Conservation (phyloP, 1,140 invertebrate genomes). For the Coptotermes formosanus region DNA sequence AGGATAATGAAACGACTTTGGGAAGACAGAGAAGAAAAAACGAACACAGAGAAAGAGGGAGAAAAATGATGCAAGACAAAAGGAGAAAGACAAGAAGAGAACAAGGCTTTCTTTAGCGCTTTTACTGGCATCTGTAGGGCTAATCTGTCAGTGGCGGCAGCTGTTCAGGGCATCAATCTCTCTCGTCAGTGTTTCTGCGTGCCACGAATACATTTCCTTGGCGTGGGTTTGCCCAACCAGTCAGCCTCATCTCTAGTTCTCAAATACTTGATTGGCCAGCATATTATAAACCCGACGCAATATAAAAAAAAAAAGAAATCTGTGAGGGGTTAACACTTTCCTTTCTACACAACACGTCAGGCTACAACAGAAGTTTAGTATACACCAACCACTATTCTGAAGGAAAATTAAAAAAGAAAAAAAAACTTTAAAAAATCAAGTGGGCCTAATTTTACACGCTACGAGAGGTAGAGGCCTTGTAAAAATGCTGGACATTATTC, state of each 20-base stretch:
- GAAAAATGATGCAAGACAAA: background rate
- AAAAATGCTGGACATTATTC: background rate
- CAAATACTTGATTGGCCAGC: slow-evolving; percentile 6
- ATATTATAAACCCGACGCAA: slow-evolving; percentile 19
- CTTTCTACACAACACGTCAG: background rate
- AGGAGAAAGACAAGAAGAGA: slow-evolving; percentile 15
- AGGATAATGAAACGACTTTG: slow-evolving; percentile 30
- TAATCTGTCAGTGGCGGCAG: slow-evolving; percentile 30
- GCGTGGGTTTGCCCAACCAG: slow-evolving; percentile 19
- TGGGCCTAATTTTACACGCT: background rate
- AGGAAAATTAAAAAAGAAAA: background rate
- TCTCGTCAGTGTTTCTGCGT: slow-evolving; percentile 21
- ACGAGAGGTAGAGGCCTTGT: background rate
- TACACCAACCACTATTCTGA: background rate
- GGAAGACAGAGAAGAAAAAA: slow-evolving; percentile 27
- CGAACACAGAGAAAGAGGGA: background rate
- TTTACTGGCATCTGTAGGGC: slow-evolving; percentile 29
- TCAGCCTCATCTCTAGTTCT: background rate
- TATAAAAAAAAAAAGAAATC: background rate
- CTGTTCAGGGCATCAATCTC: slow-evolving; percentile 24
- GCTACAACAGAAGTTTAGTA: background rate
- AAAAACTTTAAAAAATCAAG: background rate
- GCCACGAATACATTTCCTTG: slow-evolving; percentile 24
- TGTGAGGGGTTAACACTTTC: background rate
- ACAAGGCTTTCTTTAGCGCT: background rate